Percentiles rank a stretch among this genome's conserved stretches.
These are phyloP conservation scores for Trissonchulus latispiculum DNA, from an alignment of 2,888 invertebrate species.

Conservation along the genomic window DNA sequence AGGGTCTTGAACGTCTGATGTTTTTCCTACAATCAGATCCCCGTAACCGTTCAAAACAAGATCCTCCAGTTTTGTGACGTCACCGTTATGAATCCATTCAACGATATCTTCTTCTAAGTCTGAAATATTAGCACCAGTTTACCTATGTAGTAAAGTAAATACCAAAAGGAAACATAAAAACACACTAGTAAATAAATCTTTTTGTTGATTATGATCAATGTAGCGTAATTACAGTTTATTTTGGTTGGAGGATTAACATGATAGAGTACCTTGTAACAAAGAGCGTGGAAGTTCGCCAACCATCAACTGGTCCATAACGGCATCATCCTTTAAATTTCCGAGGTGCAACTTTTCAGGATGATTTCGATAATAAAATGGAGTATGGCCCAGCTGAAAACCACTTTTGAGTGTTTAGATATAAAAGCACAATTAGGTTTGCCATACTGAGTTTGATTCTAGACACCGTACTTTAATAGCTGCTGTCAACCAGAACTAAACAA, in stretches of 20 bases:
- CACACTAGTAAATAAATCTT: no score
- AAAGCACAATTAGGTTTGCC: no score
- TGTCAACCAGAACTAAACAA: no score
- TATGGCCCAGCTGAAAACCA: conserved; percentile 58
- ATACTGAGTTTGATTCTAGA: no score
- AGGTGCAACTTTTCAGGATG: conserved; percentile 61
- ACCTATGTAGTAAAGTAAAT: no score
- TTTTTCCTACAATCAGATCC: conserved; percentile 61
- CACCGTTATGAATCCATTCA: conserved; percentile 53
- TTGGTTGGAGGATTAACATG: neutral
- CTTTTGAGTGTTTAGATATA: no score
- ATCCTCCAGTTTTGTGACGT: conserved; percentile 78
- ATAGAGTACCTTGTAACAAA: conserved; percentile 40
- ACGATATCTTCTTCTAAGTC: conserved; percentile 45
- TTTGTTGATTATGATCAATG: no score
- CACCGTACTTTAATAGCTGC: no score
- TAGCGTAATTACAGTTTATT: neutral
- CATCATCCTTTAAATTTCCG: conserved; percentile 36
- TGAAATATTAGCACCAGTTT: conserved; percentile 21
- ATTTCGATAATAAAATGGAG: conserved; percentile 67
- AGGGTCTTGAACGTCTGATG: conserved; percentile 48
- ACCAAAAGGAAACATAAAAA: no score
- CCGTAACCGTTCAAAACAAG: conserved; percentile 81
- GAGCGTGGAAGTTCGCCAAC: conserved; percentile 39
- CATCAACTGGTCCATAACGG: conserved; percentile 39